A percentile compares a stretch with the other conserved stretches of the same genome.
Evolutionary conservation across 2,797 vertebrate genomes (phyloP).

Genomic region (Rachycentron canadum): DNA sequence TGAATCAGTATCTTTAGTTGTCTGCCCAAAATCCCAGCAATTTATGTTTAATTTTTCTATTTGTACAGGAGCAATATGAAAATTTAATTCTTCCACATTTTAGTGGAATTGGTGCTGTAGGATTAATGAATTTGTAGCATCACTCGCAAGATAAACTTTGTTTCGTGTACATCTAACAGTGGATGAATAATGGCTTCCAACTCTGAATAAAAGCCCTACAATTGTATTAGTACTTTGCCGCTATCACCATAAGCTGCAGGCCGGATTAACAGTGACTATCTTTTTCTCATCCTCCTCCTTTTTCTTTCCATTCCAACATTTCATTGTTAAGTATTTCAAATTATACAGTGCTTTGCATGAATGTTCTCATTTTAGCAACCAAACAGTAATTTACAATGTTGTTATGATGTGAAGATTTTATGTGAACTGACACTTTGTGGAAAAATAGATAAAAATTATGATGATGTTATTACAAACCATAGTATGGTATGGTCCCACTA

Average conservation of each 20-base stretch:
- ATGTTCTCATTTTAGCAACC: not conserved
- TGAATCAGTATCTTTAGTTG: not conserved
- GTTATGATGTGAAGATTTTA: not conserved
- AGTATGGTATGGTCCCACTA: not conserved
- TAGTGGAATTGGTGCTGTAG: not conserved
- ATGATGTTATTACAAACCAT: not conserved
- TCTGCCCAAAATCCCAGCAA: not conserved
- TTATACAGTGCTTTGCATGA: not conserved
- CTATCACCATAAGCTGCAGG: not conserved
- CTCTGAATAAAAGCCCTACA: no score
- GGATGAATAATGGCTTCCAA: no score
- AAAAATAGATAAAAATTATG: not conserved
- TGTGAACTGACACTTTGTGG: not conserved
- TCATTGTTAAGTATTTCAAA: not conserved
- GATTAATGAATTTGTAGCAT: not conserved
- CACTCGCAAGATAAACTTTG: not conserved
- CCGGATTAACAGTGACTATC: not conserved
- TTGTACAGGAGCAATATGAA: no score
- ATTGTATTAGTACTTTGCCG: no score
- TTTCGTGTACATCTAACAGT: not conserved
- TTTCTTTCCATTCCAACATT: not conserved
- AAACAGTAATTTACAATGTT: not conserved
- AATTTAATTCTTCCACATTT: not conserved
- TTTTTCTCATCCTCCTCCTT: conserved; percentile 4
- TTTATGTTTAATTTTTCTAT: not conserved